A percentile compares a stretch with the other conserved stretches of the same genome.
phyloP scores from a whole-genome alignment of 2,888 invertebrate species.

The Drosophila acutilabella region DNA sequence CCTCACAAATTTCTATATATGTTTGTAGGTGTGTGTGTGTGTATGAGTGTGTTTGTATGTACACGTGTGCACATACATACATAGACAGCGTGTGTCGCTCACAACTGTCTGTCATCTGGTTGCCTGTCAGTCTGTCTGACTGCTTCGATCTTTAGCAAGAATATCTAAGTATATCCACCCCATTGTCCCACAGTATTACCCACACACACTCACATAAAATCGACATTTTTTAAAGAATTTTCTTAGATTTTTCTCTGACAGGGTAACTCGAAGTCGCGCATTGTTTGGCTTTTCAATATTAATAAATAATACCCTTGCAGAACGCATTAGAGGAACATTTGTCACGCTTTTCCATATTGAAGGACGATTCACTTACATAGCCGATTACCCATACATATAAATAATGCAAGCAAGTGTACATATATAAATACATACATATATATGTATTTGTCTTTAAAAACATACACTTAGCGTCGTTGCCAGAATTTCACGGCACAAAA shows the following conservation, averaged over 20 bases:
- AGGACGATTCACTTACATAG: conserved; percentile 2
- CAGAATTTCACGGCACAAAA: no score
- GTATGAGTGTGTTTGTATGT: background rate
- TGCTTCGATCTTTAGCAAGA: conserved; percentile 8
- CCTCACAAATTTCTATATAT: conserved; percentile 9
- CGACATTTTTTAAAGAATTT: background rate
- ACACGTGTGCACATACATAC: background rate
- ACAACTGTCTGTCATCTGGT: conserved; percentile 14
- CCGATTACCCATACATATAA: background rate
- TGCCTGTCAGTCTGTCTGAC: conserved; percentile 9
- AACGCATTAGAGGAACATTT: conserved; percentile 16
- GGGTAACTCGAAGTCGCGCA: background rate
- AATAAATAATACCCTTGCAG: conserved; percentile 5
- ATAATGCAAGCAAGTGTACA: background rate
- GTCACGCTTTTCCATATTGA: conserved; percentile 11
- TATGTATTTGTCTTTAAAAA: background rate
- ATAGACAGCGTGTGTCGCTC: conserved; percentile 10
- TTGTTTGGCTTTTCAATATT: background rate
- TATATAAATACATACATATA: background rate
- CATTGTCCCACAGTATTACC: background rate
- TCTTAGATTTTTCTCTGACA: background rate
- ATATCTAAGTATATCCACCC: conserved; percentile 1
- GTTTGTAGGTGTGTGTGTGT: background rate
- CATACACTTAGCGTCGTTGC: background rate
- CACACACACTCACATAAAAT: background rate